Percentiles rank a stretch among this genome's conserved stretches.
These are phyloP conservation scores for Pseudochromis fuscus DNA, from an alignment of 2,797 vertebrate species.

Conservation along the genomic window DNA sequence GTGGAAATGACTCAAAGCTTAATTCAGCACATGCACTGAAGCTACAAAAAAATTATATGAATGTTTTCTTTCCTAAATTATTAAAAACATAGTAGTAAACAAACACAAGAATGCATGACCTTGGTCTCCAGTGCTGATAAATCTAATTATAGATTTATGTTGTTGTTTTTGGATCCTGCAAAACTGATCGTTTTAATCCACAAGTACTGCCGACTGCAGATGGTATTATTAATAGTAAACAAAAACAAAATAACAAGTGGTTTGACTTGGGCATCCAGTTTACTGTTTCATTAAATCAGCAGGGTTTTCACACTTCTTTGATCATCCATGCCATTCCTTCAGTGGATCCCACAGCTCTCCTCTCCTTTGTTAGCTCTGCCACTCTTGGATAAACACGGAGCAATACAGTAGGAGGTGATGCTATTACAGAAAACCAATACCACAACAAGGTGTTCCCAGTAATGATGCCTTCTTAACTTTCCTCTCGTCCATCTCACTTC, in stretches of 20 bases:
- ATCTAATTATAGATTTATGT: not conserved
- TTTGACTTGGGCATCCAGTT: slow-evolving; percentile 14
- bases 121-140: not conserved
- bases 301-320: slow-evolving; percentile 25
- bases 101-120: not conserved
- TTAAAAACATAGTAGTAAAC: not conserved
- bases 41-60: not conserved
- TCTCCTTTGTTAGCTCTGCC: slow-evolving; percentile 22
- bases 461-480: slow-evolving; percentile 21
- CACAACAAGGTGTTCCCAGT: slow-evolving; percentile 26
- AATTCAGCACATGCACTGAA: not conserved
- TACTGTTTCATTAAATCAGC: slow-evolving; percentile 37
- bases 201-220: not conserved
- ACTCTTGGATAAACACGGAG: slow-evolving; percentile 36
- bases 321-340: slow-evolving; percentile 32
- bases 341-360: slow-evolving; percentile 27
- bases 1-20: too few species aligned
- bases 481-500: not conserved
- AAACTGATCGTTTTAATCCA: not conserved
- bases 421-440: slow-evolving; percentile 28
- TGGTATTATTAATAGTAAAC: slow-evolving; percentile 16
- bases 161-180: not conserved
- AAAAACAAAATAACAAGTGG: slow-evolving; percentile 19
- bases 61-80: too few species aligned
- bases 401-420: slow-evolving; percentile 23